Evolutionary conservation across 2,888 invertebrate species (phyloP).

Genomic region (Clusia tigrina): DNA sequence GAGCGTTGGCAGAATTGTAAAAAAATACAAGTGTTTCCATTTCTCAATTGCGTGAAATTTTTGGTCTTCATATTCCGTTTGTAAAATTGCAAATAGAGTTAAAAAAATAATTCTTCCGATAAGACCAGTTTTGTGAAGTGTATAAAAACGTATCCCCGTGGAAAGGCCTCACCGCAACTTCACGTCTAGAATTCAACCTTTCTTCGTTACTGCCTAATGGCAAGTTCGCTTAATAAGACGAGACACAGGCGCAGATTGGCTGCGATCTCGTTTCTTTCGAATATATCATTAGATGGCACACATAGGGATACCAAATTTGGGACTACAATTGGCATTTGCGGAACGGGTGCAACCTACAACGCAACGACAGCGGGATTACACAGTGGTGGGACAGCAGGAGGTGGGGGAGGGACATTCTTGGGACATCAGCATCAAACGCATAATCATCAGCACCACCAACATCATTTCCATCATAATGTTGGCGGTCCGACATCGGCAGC

Average conservation of each 20-base stretch:
- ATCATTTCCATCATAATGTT: constrained; percentile 38
- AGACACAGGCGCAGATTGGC: constrained; percentile 86
- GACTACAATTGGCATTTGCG: constrained; percentile 62
- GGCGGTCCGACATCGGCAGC: constrained; percentile 31
- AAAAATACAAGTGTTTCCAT: no score
- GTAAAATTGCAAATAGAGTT: no score
- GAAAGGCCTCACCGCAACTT: no score
- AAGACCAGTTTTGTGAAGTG: no score
- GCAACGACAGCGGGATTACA: constrained; percentile 47
- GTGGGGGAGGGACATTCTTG: not conserved
- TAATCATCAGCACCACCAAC: constrained; percentile 38
- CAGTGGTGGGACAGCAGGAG: not conserved
- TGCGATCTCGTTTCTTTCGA: constrained; percentile 92
- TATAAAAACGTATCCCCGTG: no score
- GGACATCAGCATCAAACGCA: constrained; percentile 46
- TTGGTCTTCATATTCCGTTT: no score
- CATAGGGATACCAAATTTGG: constrained; percentile 76
- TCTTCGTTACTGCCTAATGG: constrained; percentile 61
- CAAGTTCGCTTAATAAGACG: constrained; percentile 66
- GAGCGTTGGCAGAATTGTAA: no score
- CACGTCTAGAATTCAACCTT: no score
- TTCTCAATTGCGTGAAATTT: no score
- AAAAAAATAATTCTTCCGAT: no score
- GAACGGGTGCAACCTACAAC: constrained; percentile 41
- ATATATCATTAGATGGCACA: constrained; percentile 93